A percentile compares a stretch with the other conserved stretches of the same genome.
Conservation (phyloP, 2,888 invertebrate genomes). For the Lydus trimaculatus region DNA sequence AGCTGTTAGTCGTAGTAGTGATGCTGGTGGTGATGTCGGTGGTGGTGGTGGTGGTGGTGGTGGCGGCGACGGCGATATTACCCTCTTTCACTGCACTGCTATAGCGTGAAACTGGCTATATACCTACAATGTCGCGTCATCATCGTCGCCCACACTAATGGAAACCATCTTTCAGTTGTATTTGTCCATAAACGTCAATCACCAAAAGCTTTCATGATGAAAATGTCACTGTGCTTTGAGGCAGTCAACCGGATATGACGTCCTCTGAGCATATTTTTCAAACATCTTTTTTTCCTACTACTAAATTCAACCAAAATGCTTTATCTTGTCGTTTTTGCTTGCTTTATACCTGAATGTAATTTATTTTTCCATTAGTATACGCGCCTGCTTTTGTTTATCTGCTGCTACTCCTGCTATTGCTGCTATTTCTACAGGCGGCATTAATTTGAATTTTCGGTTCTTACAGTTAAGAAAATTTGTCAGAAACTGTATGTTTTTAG, state of each 20-base stretch:
- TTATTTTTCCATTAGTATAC: slow-evolving; percentile 45
- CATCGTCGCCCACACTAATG: slow-evolving; percentile 28
- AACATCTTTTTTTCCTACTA: neutral
- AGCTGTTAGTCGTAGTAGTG: slow-evolving; percentile 8
- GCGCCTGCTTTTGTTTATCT: slow-evolving; percentile 34
- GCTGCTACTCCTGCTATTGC: slow-evolving; percentile 19
- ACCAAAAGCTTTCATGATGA: slow-evolving; percentile 21
- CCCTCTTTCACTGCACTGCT: neutral
- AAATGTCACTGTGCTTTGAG: slow-evolving; percentile 17
- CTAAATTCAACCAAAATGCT: slow-evolving; percentile 32
- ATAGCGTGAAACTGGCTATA: neutral
- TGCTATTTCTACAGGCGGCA: slow-evolving; percentile 14
- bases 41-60: slow-evolving; percentile 1
- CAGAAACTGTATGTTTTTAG: slow-evolving; percentile 35
- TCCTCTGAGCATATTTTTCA: slow-evolving; percentile 27
- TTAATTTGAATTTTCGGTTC: slow-evolving; percentile 43
- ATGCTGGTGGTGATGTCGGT: slow-evolving; percentile 11
- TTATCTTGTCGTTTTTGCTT: slow-evolving; percentile 29
- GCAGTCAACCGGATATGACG: slow-evolving; percentile 24
- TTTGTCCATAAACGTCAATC: slow-evolving; percentile 41
- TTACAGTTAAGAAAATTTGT: slow-evolving; percentile 40
- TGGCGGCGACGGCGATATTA: slow-evolving; percentile 10
- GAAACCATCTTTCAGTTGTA: slow-evolving; percentile 35
- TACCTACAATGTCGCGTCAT: neutral
- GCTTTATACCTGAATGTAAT: slow-evolving; percentile 35